phyloP scores from a whole-genome alignment of 2,888 invertebrate species.

The Drosophila silvestris region DNA sequence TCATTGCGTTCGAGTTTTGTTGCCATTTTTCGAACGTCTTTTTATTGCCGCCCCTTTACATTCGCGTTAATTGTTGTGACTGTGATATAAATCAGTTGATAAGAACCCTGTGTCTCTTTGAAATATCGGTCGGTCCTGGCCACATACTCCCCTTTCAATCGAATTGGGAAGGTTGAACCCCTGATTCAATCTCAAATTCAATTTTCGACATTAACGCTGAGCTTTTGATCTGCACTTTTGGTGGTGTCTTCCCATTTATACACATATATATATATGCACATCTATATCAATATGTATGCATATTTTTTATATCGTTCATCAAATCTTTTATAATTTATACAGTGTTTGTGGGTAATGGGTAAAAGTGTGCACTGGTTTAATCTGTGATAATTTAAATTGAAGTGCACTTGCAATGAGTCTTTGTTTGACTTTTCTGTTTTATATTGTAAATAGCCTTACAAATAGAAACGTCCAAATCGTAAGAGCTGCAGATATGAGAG shows the following conservation, averaged over 20 bases:
- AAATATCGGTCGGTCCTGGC: slow-evolving; percentile 2
- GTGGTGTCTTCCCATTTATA: neutral
- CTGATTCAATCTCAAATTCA: slow-evolving; percentile 24
- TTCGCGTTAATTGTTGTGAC: slow-evolving; percentile 73
- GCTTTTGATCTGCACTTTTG: slow-evolving; percentile 41
- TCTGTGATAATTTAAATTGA: neutral
- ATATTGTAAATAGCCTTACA: neutral
- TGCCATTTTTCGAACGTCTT: slow-evolving; percentile 29
- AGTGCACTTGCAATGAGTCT: neutral
- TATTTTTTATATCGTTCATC: neutral
- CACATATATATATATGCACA: neutral
- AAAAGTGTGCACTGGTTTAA: slow-evolving; percentile 1
- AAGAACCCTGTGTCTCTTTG: slow-evolving; percentile 58
- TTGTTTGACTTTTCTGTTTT: neutral
- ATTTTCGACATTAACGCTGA: slow-evolving; percentile 26
- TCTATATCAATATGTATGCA: neutral
- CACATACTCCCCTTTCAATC: slow-evolving; percentile 39
- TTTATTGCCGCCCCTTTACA: slow-evolving; percentile 69
- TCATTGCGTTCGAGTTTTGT: slow-evolving; percentile 14
- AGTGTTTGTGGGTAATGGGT: slow-evolving; percentile 31
- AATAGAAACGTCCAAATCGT: neutral
- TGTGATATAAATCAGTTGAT: slow-evolving; percentile 76
- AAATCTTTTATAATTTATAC: slow-evolving; percentile 15
- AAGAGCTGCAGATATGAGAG: neutral
- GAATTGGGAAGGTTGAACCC: slow-evolving; percentile 47